These are phyloP conservation scores for Rhinopomastus cyanomelas DNA, from an alignment of 2,113 vertebrate genomes.

Conservation along the genomic window DNA sequence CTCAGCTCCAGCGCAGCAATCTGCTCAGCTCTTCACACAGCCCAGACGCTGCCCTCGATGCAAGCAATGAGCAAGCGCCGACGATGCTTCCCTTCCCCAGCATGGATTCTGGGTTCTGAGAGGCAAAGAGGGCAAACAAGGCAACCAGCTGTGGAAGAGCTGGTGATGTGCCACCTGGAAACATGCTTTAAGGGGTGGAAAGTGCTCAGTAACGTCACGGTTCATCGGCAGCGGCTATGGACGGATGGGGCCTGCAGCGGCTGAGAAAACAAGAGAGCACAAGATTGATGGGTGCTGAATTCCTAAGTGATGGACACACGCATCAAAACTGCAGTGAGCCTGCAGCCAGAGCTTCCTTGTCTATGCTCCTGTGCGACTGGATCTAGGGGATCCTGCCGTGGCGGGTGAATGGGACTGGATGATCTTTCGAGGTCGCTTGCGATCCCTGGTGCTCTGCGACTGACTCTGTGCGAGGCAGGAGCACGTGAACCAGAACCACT, in stretches of 20 bases:
- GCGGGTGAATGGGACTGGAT: too few relatives aligned
- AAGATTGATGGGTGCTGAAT: background rate
- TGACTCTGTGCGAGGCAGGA: background rate
- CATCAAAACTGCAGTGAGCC: too few relatives aligned
- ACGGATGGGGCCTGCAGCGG: background rate
- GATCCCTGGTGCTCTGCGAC: too few relatives aligned
- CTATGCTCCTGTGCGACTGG: too few relatives aligned
- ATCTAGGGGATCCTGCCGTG: too few relatives aligned
- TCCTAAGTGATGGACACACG: background rate
- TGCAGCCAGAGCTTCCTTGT: background rate
- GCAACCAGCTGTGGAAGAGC: background rate
- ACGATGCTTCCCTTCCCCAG: background rate
- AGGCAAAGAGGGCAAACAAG: background rate
- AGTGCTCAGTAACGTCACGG: background rate
- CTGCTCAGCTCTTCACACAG: slow-evolving; percentile 48
- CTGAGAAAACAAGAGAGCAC: slow-evolving; percentile 4
- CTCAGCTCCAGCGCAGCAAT: slow-evolving; percentile 8
- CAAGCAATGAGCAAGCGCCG: background rate
- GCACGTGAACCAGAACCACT: background rate
- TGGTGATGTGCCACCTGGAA: background rate
- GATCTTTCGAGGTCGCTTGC: too few relatives aligned
- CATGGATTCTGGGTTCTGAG: background rate
- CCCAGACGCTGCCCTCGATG: slow-evolving; percentile 30
- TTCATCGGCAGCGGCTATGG: background rate
- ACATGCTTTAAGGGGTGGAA: background rate